Conservation (phyloP, 1,140 invertebrate species). For the Habropoda laboriosa region DNA sequence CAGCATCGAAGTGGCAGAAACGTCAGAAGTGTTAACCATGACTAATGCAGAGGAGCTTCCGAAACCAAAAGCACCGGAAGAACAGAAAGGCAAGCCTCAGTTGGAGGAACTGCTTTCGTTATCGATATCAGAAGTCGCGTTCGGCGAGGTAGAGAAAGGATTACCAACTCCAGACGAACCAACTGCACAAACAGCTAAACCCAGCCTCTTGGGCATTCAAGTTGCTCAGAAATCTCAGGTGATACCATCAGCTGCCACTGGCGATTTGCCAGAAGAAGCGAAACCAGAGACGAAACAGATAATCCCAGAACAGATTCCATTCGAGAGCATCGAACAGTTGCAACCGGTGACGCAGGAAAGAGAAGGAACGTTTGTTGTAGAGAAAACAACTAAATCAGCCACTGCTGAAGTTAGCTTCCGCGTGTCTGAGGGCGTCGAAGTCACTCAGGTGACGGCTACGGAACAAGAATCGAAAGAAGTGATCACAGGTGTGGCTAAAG, state of each 20-base stretch:
- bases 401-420: constrained; percentile 71
- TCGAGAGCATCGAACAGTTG: constrained; percentile 69
- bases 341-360: constrained; percentile 73
- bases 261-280: constrained; percentile 54
- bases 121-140: constrained; percentile 70
- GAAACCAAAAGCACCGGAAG: constrained; percentile 57
- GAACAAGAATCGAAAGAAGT: constrained; percentile 79
- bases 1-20: constrained; percentile 70
- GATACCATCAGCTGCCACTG: constrained; percentile 66
- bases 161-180: constrained; percentile 64
- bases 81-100: constrained; percentile 63
- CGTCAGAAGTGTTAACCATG: constrained; percentile 68
- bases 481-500: constrained; percentile 74
- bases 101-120: constrained; percentile 69
- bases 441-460: constrained; percentile 72
- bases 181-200: constrained; percentile 66
- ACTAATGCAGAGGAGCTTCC: constrained; percentile 63
- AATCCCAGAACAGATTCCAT: constrained; percentile 71
- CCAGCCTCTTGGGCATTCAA: constrained; percentile 63
- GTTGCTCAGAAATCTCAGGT: constrained; percentile 72
- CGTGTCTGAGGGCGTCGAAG: constrained; percentile 69
- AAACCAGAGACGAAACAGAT: constrained; percentile 64
- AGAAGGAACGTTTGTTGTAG: constrained; percentile 63
- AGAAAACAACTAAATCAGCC: constrained; percentile 53
- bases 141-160: constrained; percentile 66